phyloP scores from a whole-genome alignment of 2,888 invertebrate species.

The Ichneumoninae sp. region DNA sequence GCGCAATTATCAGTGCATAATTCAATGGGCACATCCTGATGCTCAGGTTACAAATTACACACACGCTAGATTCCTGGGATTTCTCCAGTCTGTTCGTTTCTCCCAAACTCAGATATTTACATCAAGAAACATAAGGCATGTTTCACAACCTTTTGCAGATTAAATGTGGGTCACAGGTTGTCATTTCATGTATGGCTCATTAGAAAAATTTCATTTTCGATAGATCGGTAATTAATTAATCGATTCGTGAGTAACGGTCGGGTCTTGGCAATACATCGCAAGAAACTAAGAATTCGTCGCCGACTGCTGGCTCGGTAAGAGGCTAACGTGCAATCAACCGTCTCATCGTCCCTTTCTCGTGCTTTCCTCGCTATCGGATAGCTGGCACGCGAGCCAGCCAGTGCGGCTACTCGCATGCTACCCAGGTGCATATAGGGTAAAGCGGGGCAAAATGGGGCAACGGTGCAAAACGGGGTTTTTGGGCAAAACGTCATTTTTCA shows the following conservation, averaged over 20 bases:
- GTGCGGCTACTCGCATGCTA: slow-evolving; percentile 8
- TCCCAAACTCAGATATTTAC: background rate
- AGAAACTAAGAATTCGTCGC: slow-evolving; percentile 3
- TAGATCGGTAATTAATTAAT: background rate
- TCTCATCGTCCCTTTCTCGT: background rate
- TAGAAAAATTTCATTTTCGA: background rate
- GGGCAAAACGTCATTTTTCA: too few relatives aligned
- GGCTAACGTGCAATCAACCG: slow-evolving; percentile 46
- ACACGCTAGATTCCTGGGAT: background rate
- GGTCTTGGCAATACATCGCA: slow-evolving; percentile 24
- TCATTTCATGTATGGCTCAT: too few relatives aligned
- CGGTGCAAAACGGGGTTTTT: too few relatives aligned
- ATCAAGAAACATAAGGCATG: background rate
- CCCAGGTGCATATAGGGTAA: background rate
- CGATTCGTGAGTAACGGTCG: background rate
- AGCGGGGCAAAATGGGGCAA: too few relatives aligned
- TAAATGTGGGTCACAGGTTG: too few relatives aligned
- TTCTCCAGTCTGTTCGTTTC: background rate
- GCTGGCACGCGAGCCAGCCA: slow-evolving; percentile 49
- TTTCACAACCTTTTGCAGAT: background rate
- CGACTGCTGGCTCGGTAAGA: slow-evolving; percentile 9
- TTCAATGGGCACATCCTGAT: background rate
- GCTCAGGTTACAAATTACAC: background rate
- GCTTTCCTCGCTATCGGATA: slow-evolving; percentile 41
- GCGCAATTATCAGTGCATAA: background rate